Percentiles rank a stretch among this genome's conserved stretches.
Evolutionary conservation across 2,888 invertebrate species (phyloP).

Genomic region (Hecatera dysodea): DNA sequence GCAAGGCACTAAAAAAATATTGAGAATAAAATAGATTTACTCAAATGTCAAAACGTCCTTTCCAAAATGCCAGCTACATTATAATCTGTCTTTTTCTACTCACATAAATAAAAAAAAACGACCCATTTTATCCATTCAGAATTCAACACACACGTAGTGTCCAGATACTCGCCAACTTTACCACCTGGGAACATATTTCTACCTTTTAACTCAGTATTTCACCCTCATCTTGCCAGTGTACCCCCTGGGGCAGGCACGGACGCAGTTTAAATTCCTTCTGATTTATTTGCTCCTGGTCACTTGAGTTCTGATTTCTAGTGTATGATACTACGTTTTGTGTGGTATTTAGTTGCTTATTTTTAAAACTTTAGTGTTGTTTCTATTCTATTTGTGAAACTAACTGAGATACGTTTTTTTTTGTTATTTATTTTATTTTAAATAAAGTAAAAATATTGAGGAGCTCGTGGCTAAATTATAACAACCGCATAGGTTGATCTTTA

Average conservation of each 20-base stretch:
- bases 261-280: constrained; percentile 65
- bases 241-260: constrained; percentile 49
- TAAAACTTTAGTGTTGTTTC: background rate
- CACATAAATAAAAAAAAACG: background rate
- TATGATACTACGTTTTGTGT: constrained; percentile 35
- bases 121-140: constrained; percentile 5
- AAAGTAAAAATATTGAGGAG: no score
- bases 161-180: constrained; percentile 42
- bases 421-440: no score
- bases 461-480: no score
- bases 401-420: no score
- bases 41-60: background rate
- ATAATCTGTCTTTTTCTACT: no score
- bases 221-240: constrained; percentile 57
- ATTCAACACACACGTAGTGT: constrained; percentile 20
- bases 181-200: constrained; percentile 59
- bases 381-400: background rate
- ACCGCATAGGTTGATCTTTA: no score
- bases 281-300: constrained; percentile 63
- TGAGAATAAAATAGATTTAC: no score
- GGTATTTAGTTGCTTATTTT: constrained; percentile 28
- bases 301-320: constrained; percentile 54
- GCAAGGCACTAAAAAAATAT: no score
- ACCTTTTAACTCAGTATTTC: constrained; percentile 62
- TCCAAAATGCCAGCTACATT: no score